Evolutionary conservation across 2,113 vertebrate genomes (phyloP).

Genomic region (Calcarius ornatus): DNA sequence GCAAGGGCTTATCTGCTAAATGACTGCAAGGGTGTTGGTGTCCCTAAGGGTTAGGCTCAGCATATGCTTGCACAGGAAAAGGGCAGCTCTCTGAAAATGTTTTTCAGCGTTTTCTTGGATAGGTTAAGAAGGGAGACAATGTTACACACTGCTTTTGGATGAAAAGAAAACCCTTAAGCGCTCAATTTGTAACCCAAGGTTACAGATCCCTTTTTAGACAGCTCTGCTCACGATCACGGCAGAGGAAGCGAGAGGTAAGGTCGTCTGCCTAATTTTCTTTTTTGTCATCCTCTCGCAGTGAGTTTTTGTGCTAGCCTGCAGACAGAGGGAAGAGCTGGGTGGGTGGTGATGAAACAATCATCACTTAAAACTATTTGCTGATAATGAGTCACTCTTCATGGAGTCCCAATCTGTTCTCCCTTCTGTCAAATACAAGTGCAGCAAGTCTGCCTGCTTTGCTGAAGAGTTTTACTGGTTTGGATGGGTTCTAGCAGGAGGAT

Average conservation of each 20-base stretch:
- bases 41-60: slow-evolving; percentile 25
- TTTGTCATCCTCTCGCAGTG: neutral
- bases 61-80: slow-evolving; percentile 46
- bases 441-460: slow-evolving; percentile 16
- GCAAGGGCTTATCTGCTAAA: neutral
- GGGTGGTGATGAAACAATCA: slow-evolving; percentile 59
- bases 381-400: slow-evolving; percentile 62
- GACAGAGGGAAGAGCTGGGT: slow-evolving; percentile 36
- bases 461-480: neutral
- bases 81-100: neutral
- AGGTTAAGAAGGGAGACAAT: neutral
- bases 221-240: neutral
- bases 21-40: neutral
- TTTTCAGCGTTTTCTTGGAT: neutral
- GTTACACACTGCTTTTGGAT: neutral
- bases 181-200: neutral
- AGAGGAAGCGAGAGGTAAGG: slow-evolving; percentile 19
- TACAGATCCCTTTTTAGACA: neutral
- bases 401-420: slow-evolving; percentile 61
- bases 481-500: neutral
- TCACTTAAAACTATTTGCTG: slow-evolving; percentile 62
- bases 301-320: slow-evolving; percentile 4
- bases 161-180: neutral
- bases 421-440: slow-evolving; percentile 42
- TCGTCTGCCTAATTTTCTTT: neutral